A percentile compares a stretch with the other conserved stretches of the same genome.
Conservation (phyloP, 37 sponge, comb jelly and placozoan genomes). For the Tethya wilhelma region DNA sequence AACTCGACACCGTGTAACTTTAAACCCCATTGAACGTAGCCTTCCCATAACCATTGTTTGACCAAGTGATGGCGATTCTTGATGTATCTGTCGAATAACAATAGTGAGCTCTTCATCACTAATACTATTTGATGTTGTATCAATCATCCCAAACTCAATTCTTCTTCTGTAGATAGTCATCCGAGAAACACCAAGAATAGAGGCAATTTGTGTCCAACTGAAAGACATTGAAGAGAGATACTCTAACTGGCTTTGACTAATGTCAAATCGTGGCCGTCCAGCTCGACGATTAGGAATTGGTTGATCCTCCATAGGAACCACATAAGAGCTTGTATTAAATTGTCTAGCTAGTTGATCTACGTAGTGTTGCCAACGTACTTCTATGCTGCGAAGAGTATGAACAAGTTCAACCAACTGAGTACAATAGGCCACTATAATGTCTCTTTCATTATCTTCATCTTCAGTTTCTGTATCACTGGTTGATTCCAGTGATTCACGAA, state of each 20-base stretch:
- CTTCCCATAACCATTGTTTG: constrained; percentile 36
- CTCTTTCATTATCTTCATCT: too few relatives aligned
- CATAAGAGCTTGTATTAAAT: neutral
- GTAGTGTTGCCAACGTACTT: neutral
- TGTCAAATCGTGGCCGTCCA: constrained; percentile 23
- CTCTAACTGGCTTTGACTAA: constrained; percentile 24
- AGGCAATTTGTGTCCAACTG: neutral
- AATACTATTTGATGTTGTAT: neutral
- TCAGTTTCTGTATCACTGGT: too few relatives aligned
- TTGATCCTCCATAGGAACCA: neutral
- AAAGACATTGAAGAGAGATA: constrained; percentile 27
- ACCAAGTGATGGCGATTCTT: constrained; percentile 25
- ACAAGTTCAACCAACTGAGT: too few relatives aligned
- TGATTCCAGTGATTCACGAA: too few relatives aligned
- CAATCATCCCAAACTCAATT: constrained; percentile 23
- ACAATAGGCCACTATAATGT: too few relatives aligned
- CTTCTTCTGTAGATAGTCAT: too few relatives aligned
- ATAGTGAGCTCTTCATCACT: neutral
- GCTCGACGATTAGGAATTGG: neutral
- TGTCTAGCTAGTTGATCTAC: neutral
- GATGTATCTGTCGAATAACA: constrained; percentile 2
- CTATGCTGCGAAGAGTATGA: neutral
- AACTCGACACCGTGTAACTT: neutral
- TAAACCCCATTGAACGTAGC: constrained; percentile 10
- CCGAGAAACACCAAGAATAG: constrained; percentile 38